Conservation (phyloP, 1,140 invertebrate species). For the Caerostris darwini region DNA sequence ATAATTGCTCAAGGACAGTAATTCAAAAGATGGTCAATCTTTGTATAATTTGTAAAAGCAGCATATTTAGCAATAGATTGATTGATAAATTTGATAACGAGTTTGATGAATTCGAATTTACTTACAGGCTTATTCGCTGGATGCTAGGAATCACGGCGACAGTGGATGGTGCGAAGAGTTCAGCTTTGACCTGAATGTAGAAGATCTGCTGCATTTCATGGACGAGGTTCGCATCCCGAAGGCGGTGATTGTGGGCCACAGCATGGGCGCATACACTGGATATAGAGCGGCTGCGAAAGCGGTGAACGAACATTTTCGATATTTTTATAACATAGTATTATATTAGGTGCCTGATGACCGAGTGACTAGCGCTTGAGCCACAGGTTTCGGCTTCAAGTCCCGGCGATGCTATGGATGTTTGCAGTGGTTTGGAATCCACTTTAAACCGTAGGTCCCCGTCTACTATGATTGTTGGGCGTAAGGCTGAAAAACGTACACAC, state of each 20-base stretch:
- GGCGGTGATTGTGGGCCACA: slow-evolving; percentile 45
- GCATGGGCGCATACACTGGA: slow-evolving; percentile 8
- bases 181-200: not conserved
- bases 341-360: too few species aligned
- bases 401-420: too few species aligned
- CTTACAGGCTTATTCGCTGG: not conserved
- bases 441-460: too few species aligned
- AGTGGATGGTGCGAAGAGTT: slow-evolving; percentile 36
- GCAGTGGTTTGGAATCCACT: too few species aligned
- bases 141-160: slow-evolving; percentile 43
- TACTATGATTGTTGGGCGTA: too few species aligned
- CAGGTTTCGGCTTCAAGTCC: too few species aligned
- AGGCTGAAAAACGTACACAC: too few species aligned
- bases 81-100: not conserved
- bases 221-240: not conserved
- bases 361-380: too few species aligned
- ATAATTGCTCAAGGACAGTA: too few species aligned
- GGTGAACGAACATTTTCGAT: not conserved
- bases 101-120: not conserved
- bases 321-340: too few species aligned
- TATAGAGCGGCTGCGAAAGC: not conserved
- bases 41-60: too few species aligned
- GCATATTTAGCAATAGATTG: not conserved
- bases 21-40: too few species aligned
- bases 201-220: slow-evolving; percentile 38